Base-by-base conservation (phyloP, 2,113 vertebrate species). In the Anhinga rufa region DNA sequence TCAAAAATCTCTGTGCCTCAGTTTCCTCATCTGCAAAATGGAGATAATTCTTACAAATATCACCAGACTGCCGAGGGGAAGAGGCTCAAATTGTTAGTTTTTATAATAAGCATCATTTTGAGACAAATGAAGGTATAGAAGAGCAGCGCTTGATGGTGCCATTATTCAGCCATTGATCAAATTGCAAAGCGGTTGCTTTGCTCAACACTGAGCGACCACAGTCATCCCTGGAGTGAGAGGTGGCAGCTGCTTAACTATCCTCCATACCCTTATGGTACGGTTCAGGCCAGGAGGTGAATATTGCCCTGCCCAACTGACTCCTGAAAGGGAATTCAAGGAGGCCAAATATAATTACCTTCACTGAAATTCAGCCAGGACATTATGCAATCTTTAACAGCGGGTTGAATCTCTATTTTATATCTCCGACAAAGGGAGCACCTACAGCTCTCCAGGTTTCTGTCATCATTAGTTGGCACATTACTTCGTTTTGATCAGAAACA, bases 371-470 rank as follows among this genome's bases (percentile, higher is more conserved):
- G 78, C 66, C 91, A 95, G 78, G 58, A 88, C 51, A 68, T 89
- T 69, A 92, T 72, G 85, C 54, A 93, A 83, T 74, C 62, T 83
- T 90, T 74, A 96, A 72, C 62, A 49, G 42, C 1, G 1, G 51
- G 69, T 54, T 64, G 46, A 82, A 91, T 76, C 62, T 82, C 84
- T 96, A 70, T 80, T 94, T 92, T 79, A 7, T 34, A 79, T 54
- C 65, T 80, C 62, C 2, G 5, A 91, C 66, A 95, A 93, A 95
- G 77, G 76, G 70, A 92, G 86, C 66, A 92, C 89, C 94, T 77
- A 79, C 55, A 86, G 54, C 54, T 92, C 81, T 94, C 71, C 55
- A 74, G 92, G 79, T 88, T 95, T 86, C 92, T 92, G 76, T 88
- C 93, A 90, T 88, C 82, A 70, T 88, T 85, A 61, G 62, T 8